phyloP scores from a whole-genome alignment of 2,797 vertebrate species.

The Lacerta agilis region DNA sequence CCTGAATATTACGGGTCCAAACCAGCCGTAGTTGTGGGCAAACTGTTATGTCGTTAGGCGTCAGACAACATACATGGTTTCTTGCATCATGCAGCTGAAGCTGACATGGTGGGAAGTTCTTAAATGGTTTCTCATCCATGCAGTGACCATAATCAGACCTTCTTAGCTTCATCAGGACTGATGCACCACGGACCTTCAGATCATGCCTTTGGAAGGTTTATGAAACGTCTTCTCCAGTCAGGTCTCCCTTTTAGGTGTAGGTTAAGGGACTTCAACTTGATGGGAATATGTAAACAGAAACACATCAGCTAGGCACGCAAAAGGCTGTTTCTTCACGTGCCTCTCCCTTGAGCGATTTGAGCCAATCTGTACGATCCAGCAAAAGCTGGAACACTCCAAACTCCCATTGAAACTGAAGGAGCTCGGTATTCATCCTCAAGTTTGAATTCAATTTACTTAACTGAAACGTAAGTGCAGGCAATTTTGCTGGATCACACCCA shows the following conservation, averaged over 20 bases:
- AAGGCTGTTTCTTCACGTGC: background rate
- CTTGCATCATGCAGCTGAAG: background rate
- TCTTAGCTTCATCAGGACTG: background rate
- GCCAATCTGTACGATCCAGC: background rate
- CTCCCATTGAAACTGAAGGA: background rate
- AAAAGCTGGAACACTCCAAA: background rate
- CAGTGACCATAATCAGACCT: background rate
- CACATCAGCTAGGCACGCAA: background rate
- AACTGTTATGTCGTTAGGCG: background rate
- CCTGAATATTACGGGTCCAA: background rate
- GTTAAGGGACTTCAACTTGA: no score
- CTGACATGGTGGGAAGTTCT: background rate
- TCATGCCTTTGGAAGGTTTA: background rate
- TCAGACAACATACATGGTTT: background rate
- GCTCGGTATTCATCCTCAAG: no score
- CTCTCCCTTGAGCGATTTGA: background rate
- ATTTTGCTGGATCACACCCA: background rate
- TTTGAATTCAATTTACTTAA: background rate
- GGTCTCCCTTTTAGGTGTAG: background rate
- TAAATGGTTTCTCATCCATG: background rate
- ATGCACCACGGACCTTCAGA: no score
- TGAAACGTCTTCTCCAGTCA: background rate
- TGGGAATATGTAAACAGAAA: no score
- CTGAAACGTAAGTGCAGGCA: background rate
- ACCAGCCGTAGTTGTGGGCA: background rate